These are phyloP conservation scores for Pangasianodon hypophthalmus DNA, from an alignment of 2,113 vertebrate species.

Conservation along the genomic window DNA sequence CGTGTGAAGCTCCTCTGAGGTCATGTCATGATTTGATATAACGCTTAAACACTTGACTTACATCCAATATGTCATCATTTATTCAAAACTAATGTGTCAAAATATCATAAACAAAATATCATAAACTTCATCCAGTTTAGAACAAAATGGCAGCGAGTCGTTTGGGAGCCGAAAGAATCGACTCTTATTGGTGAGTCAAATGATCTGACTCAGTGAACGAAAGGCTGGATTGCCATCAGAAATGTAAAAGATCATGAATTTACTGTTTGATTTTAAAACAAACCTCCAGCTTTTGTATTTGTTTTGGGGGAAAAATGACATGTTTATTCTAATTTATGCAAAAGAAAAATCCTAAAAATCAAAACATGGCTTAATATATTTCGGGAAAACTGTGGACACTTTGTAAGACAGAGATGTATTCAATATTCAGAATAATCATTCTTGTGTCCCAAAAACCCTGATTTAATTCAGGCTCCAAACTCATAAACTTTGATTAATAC, in stretches of 20 bases:
- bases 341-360: neutral
- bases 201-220: neutral
- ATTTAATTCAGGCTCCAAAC: neutral
- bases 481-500: neutral
- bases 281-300: neutral
- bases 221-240: neutral
- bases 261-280: neutral
- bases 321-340: too few relatives aligned
- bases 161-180: neutral
- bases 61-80: neutral
- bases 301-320: too few relatives aligned
- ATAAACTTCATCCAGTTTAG: neutral
- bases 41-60: neutral
- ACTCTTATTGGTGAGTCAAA: neutral
- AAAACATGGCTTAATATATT: neutral
- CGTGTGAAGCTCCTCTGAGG: neutral
- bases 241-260: neutral
- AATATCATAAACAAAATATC: too few relatives aligned
- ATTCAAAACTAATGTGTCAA: neutral
- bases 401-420: neutral
- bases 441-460: neutral
- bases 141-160: neutral
- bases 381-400: too few relatives aligned
- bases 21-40: neutral
- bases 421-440: neutral